A percentile compares a stretch with the other conserved stretches of the same genome.
Conservation (phyloP, 2,797 vertebrate species). For the Sebastes hubbsi region DNA sequence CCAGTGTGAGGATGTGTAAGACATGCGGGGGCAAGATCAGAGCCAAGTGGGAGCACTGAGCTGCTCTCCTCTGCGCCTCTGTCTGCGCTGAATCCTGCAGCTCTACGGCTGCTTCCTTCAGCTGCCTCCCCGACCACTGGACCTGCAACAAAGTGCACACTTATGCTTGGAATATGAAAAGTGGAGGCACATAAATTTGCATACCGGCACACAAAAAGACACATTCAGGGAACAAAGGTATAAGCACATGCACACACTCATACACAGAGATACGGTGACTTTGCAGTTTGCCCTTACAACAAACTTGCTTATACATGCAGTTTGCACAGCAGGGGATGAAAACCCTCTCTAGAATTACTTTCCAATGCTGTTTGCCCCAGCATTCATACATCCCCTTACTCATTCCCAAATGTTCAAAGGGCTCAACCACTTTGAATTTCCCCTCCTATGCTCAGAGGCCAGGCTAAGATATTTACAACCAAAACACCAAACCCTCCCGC, state of each 20-base stretch:
- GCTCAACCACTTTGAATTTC: not conserved
- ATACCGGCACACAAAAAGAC: not conserved
- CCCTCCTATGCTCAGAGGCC: not conserved
- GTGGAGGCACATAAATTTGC: not conserved
- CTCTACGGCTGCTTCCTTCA: slow-evolving; percentile 72
- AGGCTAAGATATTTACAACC: slow-evolving; percentile 3
- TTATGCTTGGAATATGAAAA: not conserved
- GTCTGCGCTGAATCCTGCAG: slow-evolving; percentile 73
- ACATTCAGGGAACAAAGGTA: not conserved
- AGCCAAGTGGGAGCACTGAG: slow-evolving; percentile 62
- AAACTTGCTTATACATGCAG: not conserved
- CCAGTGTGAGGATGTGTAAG: slow-evolving; percentile 73
- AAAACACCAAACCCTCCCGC: not conserved
- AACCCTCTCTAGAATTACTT: slow-evolving; percentile 5
- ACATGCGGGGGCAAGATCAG: slow-evolving; percentile 72
- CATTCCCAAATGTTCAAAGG: slow-evolving; percentile 26
- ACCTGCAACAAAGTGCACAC: slow-evolving; percentile 42
- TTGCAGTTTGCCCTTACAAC: not conserved
- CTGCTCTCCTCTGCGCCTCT: slow-evolving; percentile 79
- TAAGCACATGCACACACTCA: not conserved
- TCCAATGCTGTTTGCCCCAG: not conserved
- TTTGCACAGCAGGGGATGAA: not conserved
- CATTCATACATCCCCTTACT: not conserved
- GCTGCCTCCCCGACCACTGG: slow-evolving; percentile 74
- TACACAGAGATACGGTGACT: not conserved